These are phyloP conservation scores for Pseudomugil tenellus DNA, from an alignment of 2,797 vertebrate genomes.

Conservation along the genomic window DNA sequence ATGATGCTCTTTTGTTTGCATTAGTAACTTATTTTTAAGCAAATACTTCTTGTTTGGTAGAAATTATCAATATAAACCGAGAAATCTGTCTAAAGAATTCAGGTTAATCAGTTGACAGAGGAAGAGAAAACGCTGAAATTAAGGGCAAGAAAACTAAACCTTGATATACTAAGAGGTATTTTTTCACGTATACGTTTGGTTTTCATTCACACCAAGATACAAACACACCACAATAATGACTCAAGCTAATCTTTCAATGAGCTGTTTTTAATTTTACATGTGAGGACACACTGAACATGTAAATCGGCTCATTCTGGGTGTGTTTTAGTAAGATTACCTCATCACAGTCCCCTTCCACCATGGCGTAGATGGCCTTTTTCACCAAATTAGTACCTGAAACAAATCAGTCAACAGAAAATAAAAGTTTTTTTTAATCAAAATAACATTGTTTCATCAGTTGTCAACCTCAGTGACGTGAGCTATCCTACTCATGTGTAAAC, in stretches of 20 bases:
- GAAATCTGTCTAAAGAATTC: not conserved
- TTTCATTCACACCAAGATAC: not conserved
- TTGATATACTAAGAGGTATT: not conserved
- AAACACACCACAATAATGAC: no score
- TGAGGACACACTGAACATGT: no score
- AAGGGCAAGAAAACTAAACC: not conserved
- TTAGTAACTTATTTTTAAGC: no score
- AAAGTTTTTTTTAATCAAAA: not conserved
- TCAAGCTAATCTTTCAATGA: no score
- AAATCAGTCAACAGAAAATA: constrained; percentile 36
- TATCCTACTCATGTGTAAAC: not conserved
- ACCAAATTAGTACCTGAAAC: constrained; percentile 98
- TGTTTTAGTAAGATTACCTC: constrained; percentile 86
- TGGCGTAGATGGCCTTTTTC: constrained; percentile 99
- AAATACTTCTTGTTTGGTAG: not conserved
- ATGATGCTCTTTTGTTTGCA: no score
- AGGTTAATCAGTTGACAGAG: no score
- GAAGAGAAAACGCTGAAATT: no score
- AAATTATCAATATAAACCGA: not conserved
- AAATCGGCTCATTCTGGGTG: not conserved
- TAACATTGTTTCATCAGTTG: not conserved
- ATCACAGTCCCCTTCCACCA: constrained; percentile 99
- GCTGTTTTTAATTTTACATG: no score
- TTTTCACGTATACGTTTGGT: not conserved
- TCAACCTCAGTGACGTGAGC: not conserved